Percentiles rank a stretch among this genome's conserved stretches.
Conservation (phyloP, 2,113 vertebrate species). For the Megatriorchis doriae region DNA sequence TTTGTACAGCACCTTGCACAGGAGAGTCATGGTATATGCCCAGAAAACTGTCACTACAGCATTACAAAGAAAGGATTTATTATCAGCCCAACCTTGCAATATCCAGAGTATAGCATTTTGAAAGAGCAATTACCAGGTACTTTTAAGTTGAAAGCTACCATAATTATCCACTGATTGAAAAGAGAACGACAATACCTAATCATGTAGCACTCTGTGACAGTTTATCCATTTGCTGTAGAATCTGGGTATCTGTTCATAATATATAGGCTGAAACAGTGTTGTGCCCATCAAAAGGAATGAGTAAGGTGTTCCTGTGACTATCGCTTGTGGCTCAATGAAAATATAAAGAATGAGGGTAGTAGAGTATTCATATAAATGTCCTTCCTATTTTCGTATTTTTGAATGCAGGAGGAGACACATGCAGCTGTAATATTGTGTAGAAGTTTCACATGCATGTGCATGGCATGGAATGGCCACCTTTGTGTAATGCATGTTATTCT, state of each 20-base stretch:
- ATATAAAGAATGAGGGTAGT: background rate
- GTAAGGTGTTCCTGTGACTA: background rate
- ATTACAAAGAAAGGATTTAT: background rate
- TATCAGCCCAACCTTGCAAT: background rate
- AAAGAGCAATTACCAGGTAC: background rate
- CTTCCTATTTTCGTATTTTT: background rate
- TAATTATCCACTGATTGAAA: background rate
- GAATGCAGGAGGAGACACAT: background rate
- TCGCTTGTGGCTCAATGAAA: background rate
- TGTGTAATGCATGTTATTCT: rapidly evolving
- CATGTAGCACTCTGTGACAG: background rate
- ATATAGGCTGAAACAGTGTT: background rate
- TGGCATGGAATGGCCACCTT: background rate
- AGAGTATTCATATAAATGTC: background rate
- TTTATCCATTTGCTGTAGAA: background rate
- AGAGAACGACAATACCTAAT: background rate
- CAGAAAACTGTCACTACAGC: background rate
- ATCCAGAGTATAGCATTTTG: background rate
- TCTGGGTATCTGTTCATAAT: background rate
- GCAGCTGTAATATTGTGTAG: background rate
- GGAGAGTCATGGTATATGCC: background rate
- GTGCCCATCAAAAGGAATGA: background rate
- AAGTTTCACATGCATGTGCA: background rate
- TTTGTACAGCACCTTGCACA: background rate
- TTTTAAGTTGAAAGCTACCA: background rate